Evolutionary conservation across 1,140 invertebrate genomes (phyloP).

Genomic region (Limonius californicus): DNA sequence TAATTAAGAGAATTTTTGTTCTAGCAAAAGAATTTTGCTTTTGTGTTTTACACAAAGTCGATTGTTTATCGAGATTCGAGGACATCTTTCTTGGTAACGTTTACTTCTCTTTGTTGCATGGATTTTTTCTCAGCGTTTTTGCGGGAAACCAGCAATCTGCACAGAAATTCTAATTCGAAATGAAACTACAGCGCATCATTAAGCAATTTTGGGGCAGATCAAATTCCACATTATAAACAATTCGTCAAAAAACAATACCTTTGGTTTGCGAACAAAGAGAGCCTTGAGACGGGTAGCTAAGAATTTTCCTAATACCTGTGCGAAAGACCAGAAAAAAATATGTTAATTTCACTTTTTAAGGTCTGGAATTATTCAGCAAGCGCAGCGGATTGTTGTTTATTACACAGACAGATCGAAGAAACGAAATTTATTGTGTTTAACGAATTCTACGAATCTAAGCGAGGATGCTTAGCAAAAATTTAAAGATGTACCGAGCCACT

Average conservation of each 20-base stretch:
- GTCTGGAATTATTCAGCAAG: slow-evolving; percentile 34
- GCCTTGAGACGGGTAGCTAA: slow-evolving; percentile 33
- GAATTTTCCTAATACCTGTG: slow-evolving; percentile 36
- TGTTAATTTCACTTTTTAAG: slow-evolving; percentile 32
- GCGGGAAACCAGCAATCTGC: no score
- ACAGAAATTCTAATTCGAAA: no score
- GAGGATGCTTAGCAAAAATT: background rate
- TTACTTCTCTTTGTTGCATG: no score
- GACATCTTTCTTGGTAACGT: no score
- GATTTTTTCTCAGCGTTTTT: no score
- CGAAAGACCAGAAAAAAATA: slow-evolving; percentile 32
- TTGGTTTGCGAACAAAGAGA: slow-evolving; percentile 29
- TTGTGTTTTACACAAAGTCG: background rate
- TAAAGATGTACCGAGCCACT: background rate
- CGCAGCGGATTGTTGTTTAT: slow-evolving; percentile 25
- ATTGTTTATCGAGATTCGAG: no score
- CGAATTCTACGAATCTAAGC: slow-evolving; percentile 1
- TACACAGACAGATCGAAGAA: slow-evolving; percentile 17
- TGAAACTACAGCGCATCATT: slow-evolving; percentile 6
- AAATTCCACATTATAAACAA: slow-evolving; percentile 16
- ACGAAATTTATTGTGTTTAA: slow-evolving; percentile 18
- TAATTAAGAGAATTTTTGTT: background rate
- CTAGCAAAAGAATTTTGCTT: background rate
- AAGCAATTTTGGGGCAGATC: slow-evolving; percentile 4
- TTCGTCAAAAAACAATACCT: slow-evolving; percentile 4